Evolutionary conservation across 2,888 invertebrate species (phyloP).

Genomic region (Brachylomia viminalis): DNA sequence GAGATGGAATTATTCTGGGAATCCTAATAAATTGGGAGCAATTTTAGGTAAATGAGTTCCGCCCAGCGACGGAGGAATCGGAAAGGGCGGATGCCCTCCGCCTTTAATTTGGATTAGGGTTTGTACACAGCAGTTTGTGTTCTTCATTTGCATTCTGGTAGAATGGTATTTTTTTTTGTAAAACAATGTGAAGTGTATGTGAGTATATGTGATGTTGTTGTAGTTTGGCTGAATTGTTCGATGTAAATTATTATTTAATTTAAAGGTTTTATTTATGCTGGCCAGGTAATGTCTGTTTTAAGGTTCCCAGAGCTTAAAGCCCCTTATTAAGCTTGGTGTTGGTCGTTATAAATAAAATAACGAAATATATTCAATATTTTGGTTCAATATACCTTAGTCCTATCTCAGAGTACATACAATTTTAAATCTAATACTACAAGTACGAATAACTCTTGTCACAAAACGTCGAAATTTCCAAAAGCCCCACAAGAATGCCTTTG

Average conservation of each 20-base stretch:
- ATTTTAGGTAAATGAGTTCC: conserved; percentile 84
- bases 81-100: conserved; percentile 72
- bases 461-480: conserved; percentile 22
- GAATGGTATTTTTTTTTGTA: conserved; percentile 11
- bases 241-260: not conserved
- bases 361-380: not conserved
- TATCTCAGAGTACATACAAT: not conserved
- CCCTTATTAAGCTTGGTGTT: too few species aligned
- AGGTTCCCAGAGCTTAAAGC: too few species aligned
- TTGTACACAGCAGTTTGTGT: conserved; percentile 70
- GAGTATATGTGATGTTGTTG: not conserved
- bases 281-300: too few species aligned
- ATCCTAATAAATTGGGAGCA: conserved; percentile 84
- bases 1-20: conserved; percentile 78
- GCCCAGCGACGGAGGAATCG: conserved; percentile 71
- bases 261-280: not conserved
- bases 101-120: conserved; percentile 78
- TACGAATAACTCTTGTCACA: not conserved
- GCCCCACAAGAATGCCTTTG: conserved; percentile 20
- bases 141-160: conserved; percentile 43
- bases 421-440: not conserved
- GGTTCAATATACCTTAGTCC: not conserved
- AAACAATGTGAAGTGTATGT: too few species aligned
- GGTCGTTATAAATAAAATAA: not conserved
- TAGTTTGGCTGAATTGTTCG: too few species aligned